Evolutionary conservation across 2,797 vertebrate genomes (phyloP).

Genomic region (Platyrinchus mystaceus): DNA sequence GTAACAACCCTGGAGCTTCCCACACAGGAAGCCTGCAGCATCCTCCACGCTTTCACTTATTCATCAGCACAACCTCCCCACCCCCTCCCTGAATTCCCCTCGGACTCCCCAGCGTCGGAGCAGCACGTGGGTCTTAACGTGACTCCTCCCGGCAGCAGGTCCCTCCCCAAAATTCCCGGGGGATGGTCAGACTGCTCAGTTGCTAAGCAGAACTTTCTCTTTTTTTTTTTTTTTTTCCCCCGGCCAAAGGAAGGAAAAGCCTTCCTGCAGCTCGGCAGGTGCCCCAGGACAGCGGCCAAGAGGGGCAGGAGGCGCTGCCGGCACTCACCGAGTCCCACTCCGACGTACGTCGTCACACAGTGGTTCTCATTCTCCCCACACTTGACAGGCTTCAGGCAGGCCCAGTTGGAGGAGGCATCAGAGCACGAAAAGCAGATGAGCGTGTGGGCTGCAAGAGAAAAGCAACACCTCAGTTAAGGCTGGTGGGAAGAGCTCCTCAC

Average conservation of each 20-base stretch:
- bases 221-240: not conserved
- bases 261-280: not conserved
- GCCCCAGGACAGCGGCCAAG: not conserved
- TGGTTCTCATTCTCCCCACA: constrained; percentile 36
- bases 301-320: not conserved
- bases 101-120: not conserved
- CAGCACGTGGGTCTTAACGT: constrained; percentile 9
- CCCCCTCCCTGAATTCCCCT: not conserved
- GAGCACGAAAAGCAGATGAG: constrained; percentile 62
- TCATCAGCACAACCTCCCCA: not conserved
- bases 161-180: not conserved
- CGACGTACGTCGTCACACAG: constrained; percentile 52
- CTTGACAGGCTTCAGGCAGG: constrained; percentile 51
- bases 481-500: not conserved
- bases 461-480: not conserved
- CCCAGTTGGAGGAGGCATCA: constrained; percentile 57
- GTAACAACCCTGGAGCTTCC: not conserved
- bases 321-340: constrained; percentile 59
- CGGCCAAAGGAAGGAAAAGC: not conserved
- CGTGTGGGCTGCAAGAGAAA: constrained; percentile 49
- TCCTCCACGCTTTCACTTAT: not conserved
- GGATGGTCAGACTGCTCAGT: not conserved
- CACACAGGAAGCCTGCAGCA: not conserved
- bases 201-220: not conserved
- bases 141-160: not conserved